Evolutionary conservation across 2,888 invertebrate species (phyloP), one percentile per base, ranked within the genome.

Genomic region (Lasioglossum calceatum): DNA sequence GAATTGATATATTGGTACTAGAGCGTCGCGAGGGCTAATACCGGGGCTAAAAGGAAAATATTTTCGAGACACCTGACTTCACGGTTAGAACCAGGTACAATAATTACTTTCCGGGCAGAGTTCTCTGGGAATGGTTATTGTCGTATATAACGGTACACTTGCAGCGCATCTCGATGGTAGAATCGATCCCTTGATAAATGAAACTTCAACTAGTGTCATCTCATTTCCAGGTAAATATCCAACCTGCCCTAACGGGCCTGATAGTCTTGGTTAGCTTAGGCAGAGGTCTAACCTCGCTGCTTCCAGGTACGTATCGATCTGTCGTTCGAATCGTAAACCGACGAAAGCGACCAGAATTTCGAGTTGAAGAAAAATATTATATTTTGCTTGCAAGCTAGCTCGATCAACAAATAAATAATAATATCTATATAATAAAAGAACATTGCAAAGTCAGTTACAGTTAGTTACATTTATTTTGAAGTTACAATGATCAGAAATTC

Each of bases 211-310:
- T 82, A 61, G 79, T 86, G 78, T 76, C 79, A 76, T 81, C 87
- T 79, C 76, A 14, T 44, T 14, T 36, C 44, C 90, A 91, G 89
- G 89, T 92, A 91, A 82, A 79, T 85, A 88, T 84, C 79, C 87
- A 85, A 88, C 89, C 86, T 88, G 74, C 54, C 82, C 74, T 78
- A 89, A 87, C 84, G 84, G 88, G 14, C 32, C 72, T 44, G 44
- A 74, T 39, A 81, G 64, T 81, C 19, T 74, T 36, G 78, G 64
- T 47, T 47, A 78, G 58, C 27, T 74, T 74, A 76, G 80, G 83
- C 64, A 78, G 16, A 79, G 81, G 72, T 70, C 44, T 1, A 12
- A n/a, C 4, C 70, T 70, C 27, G n/a, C 19, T 47, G n/a, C 19
- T 47, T 50, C 2, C 81, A 85, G 83, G 83, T 84, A 50, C 7